Conservation (phyloP, 2,113 vertebrate genomes). For the Thymallus thymallus region DNA sequence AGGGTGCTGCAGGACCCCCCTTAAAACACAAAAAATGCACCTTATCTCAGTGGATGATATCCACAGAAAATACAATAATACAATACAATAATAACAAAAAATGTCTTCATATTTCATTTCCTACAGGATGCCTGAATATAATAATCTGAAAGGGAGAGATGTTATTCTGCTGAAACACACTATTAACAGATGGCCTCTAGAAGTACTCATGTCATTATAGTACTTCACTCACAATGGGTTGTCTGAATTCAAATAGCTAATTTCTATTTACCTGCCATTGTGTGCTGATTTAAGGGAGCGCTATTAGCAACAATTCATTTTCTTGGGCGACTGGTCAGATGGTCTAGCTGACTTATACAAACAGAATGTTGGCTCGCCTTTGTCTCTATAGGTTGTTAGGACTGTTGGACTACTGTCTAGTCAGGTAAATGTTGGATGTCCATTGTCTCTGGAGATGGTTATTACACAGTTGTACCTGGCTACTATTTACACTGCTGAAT, state of each 20-base stretch:
- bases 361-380: slow-evolving; percentile 8
- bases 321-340: not conserved
- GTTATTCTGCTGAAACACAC: too few relatives aligned
- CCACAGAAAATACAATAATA: not conserved
- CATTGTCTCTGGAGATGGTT: not conserved
- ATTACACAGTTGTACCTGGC: slow-evolving; percentile 1
- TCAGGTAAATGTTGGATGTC: slow-evolving; percentile 23
- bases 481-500: slow-evolving; percentile 32
- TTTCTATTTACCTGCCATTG: not conserved
- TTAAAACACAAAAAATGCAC: not conserved
- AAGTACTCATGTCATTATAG: too few relatives aligned
- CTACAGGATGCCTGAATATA: not conserved
- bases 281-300: not conserved
- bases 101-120: not conserved
- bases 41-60: slow-evolving; percentile 3
- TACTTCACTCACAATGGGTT: not conserved
- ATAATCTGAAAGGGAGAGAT: too few relatives aligned
- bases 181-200: too few relatives aligned
- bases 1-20: not conserved
- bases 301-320: not conserved
- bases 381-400: not conserved
- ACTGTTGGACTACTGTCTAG: not conserved
- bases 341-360: not conserved
- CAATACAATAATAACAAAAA: too few relatives aligned
- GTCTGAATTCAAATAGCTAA: not conserved